A percentile compares a stretch with the other conserved stretches of the same genome.
These are phyloP conservation scores for Gymnopithys bicolor DNA, from an alignment of 2,797 vertebrate genomes.

Conservation along the genomic window DNA sequence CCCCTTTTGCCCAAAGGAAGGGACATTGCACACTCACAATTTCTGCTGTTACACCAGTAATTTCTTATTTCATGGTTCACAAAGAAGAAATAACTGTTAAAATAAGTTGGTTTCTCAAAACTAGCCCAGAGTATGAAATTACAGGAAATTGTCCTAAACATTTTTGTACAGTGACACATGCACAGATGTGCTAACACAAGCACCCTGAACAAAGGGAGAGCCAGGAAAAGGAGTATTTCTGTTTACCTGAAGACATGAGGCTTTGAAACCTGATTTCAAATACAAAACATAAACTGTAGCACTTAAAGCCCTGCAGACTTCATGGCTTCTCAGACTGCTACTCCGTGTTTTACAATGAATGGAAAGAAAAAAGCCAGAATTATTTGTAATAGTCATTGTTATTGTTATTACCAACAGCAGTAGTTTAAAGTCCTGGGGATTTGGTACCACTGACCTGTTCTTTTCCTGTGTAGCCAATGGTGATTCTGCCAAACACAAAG, in stretches of 20 bases:
- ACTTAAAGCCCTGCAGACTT: background rate
- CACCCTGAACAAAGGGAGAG: background rate
- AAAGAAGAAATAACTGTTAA: slow-evolving; percentile 51
- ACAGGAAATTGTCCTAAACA: slow-evolving; percentile 43
- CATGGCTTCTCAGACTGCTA: background rate
- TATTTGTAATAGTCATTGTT: background rate
- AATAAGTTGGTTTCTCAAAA: slow-evolving; percentile 45
- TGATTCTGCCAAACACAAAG: background rate
- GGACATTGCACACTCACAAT: background rate
- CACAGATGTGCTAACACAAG: background rate
- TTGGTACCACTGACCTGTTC: background rate
- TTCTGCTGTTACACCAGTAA: slow-evolving; percentile 36
- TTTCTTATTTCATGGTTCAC: background rate
- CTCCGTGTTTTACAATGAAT: background rate
- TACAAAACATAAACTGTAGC: background rate
- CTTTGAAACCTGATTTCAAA: background rate
- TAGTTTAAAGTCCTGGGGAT: background rate
- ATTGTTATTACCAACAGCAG: background rate
- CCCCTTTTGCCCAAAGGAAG: slow-evolving; percentile 7
- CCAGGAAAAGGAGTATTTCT: background rate
- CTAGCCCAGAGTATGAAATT: background rate
- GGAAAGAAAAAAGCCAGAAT: background rate
- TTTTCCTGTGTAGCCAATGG: background rate
- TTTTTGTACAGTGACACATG: background rate
- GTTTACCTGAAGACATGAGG: background rate